A percentile compares a stretch with the other conserved stretches of the same genome.
These are phyloP conservation scores for Acipenser oxyrinchus DNA, from an alignment of 2,797 vertebrate species.

Conservation along the genomic window DNA sequence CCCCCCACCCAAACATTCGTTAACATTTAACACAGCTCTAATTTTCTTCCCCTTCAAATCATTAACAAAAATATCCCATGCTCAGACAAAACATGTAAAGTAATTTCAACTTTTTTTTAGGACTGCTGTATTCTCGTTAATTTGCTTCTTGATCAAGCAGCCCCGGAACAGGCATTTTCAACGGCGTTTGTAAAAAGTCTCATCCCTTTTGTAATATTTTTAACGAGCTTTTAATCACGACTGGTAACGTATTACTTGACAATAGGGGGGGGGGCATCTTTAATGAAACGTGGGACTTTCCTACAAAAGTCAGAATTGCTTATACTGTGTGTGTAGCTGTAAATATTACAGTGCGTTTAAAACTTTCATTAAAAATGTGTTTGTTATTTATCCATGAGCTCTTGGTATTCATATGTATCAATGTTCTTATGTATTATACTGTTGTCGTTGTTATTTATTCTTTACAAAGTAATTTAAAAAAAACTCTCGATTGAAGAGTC, in stretches of 20 bases:
- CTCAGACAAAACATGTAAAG: too few species aligned
- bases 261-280: not conserved
- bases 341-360: slow-evolving; percentile 40
- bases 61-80: too few species aligned
- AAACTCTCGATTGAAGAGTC: slow-evolving; percentile 6
- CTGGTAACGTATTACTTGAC: not conserved
- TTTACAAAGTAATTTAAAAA: slow-evolving; percentile 48
- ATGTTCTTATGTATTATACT: slow-evolving; percentile 64
- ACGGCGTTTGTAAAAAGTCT: too few species aligned
- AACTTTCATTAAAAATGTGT: slow-evolving; percentile 45
- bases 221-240: slow-evolving; percentile 1
- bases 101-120: too few species aligned
- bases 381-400: slow-evolving; percentile 57
- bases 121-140: too few species aligned
- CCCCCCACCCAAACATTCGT: too few species aligned
- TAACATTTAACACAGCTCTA: too few species aligned
- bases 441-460: slow-evolving; percentile 64
- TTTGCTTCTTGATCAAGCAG: too few species aligned
- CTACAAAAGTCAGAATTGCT: slow-evolving; percentile 26
- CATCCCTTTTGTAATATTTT: slow-evolving; percentile 1
- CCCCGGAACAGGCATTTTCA: too few species aligned
- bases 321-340: slow-evolving; percentile 45
- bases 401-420: slow-evolving; percentile 55
- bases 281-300: slow-evolving; percentile 13
- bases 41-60: too few species aligned